These are phyloP conservation scores for Noctua fimbriata DNA, from an alignment of 2,888 invertebrate genomes.

Conservation along the genomic window DNA sequence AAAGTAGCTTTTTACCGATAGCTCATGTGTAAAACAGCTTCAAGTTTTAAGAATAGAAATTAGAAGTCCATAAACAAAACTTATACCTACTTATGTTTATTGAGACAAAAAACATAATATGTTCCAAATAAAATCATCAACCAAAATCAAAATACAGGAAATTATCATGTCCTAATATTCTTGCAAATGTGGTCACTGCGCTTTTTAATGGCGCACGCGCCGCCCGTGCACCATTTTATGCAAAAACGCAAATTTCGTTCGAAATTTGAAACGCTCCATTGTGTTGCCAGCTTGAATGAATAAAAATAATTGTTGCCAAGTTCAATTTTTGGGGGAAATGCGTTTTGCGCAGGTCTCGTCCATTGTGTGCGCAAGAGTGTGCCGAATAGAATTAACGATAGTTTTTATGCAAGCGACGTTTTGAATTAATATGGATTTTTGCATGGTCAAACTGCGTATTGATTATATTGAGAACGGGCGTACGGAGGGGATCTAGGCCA, in stretches of 20 bases:
- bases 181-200: constrained; percentile 69
- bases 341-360: constrained; percentile 73
- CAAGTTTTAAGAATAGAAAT: not conserved
- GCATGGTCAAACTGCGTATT: constrained; percentile 80
- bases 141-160: not conserved
- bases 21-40: not conserved
- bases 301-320: constrained; percentile 87
- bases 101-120: not conserved
- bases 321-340: constrained; percentile 85
- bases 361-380: constrained; percentile 80
- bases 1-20: not conserved
- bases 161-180: not conserved
- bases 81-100: not conserved
- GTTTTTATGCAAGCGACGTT: constrained; percentile 86
- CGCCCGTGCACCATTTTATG: constrained; percentile 86
- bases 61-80: not conserved
- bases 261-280: constrained; percentile 90
- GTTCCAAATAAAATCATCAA: not conserved
- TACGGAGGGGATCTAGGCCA: constrained; percentile 64
- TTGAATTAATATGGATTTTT: constrained; percentile 83
- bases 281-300: constrained; percentile 82
- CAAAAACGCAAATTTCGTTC: constrained; percentile 90
- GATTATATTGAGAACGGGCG: constrained; percentile 70
- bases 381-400: constrained; percentile 84
- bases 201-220: constrained; percentile 86